Conservation (phyloP, 2,113 vertebrate genomes). For the Cebus imitator region DNA sequence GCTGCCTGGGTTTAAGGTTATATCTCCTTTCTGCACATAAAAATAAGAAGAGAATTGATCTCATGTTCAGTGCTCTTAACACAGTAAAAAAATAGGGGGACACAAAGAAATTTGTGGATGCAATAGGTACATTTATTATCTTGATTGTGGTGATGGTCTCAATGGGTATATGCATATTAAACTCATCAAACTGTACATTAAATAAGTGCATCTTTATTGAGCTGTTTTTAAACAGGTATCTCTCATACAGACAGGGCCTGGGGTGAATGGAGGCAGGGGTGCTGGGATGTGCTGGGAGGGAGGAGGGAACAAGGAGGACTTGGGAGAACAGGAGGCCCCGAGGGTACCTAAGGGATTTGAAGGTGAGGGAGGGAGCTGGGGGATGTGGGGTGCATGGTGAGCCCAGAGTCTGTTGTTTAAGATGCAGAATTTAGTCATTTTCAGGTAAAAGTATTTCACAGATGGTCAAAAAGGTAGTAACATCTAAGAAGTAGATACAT, state of each 20-base stretch:
- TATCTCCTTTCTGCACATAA: background rate
- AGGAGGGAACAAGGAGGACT: background rate
- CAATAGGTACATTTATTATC: background rate
- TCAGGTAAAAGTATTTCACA: background rate
- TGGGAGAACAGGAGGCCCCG: background rate
- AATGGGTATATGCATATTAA: background rate
- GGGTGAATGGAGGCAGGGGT: background rate
- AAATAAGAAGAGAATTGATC: background rate
- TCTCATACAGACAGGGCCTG: background rate
- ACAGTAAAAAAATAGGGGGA: too few relatives aligned
- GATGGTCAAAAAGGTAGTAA: background rate
- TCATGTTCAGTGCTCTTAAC: background rate
- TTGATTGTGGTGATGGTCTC: background rate
- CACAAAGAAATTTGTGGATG: background rate
- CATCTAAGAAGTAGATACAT: background rate
- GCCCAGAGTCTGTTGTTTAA: background rate
- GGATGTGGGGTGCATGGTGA: fast-evolving
- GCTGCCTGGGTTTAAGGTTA: too few relatives aligned
- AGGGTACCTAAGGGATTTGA: too few relatives aligned
- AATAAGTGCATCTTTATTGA: background rate
- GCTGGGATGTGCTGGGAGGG: too few relatives aligned
- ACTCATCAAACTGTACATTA: background rate
- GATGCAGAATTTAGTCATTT: background rate
- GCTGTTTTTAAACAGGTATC: background rate
- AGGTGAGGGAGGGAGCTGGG: fast-evolving